These are phyloP conservation scores for Drosophila mettleri DNA, from an alignment of 2,888 invertebrate species.

Conservation along the genomic window DNA sequence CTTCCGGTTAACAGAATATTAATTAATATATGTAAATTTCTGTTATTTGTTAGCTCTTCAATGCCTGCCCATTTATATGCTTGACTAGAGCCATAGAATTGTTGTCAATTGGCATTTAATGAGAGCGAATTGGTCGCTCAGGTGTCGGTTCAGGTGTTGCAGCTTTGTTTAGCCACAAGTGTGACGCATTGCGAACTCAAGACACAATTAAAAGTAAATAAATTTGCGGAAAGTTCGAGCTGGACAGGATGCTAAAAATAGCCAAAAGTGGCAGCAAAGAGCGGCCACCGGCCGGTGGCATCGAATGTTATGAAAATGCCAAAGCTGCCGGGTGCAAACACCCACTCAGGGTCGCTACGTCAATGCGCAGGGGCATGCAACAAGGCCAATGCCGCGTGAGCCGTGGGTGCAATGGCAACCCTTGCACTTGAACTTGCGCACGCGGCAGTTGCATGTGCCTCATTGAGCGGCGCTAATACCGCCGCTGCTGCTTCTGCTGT, in stretches of 20 bases:
- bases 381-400: constrained; percentile 45
- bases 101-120: not conserved
- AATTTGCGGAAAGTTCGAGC: constrained; percentile 38
- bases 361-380: constrained; percentile 46
- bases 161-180: constrained; percentile 3
- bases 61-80: not conserved
- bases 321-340: constrained; percentile 17
- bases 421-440: constrained; percentile 83
- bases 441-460: constrained; percentile 75
- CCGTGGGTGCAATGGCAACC: constrained; percentile 64
- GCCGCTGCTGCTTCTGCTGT: not conserved
- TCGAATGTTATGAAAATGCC: constrained; percentile 14
- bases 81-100: not conserved
- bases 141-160: not conserved
- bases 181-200: constrained; percentile 31
- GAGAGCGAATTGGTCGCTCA: not conserved
- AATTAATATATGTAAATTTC: not conserved
- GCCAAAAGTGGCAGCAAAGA: constrained; percentile 1
- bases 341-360: constrained; percentile 58
- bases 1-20: not conserved
- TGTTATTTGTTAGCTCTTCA: not conserved
- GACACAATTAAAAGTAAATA: constrained; percentile 55
- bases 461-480: constrained; percentile 15
- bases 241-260: constrained; percentile 38
- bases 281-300: constrained; percentile 9